Conservation (phyloP, 2,888 invertebrate species). For the Trichopoda pennipes region DNA sequence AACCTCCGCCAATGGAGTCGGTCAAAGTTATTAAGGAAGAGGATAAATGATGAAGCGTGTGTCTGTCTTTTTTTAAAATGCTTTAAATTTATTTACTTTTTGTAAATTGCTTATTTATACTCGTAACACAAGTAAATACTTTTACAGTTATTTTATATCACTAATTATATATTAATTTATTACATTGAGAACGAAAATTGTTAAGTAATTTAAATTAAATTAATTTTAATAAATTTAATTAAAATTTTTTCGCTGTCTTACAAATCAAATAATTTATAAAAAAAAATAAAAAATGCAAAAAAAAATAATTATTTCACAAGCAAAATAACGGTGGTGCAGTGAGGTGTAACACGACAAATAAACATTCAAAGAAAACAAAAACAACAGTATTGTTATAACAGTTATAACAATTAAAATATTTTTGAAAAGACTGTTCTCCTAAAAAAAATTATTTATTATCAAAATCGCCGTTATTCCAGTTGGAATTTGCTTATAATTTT, state of each 20-base stretch:
- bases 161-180: constrained; percentile 33
- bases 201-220: constrained; percentile 28
- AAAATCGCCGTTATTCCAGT: too few relatives aligned
- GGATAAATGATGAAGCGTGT: constrained; percentile 3
- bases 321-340: constrained; percentile 30
- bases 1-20: constrained; percentile 46
- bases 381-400: neutral
- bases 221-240: constrained; percentile 52
- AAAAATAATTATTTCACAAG: neutral
- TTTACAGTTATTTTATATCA: constrained; percentile 13
- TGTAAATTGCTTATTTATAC: neutral
- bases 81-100: constrained; percentile 38
- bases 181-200: constrained; percentile 48
- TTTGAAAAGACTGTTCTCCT: too few relatives aligned
- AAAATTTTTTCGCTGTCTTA: constrained; percentile 49
- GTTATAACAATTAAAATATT: too few relatives aligned
- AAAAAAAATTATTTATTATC: too few relatives aligned
- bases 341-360: constrained; percentile 8
- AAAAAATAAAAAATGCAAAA: neutral
- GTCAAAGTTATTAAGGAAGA: constrained; percentile 61
- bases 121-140: constrained; percentile 12
- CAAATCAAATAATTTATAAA: constrained; percentile 5
- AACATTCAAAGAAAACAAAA: constrained; percentile 24
- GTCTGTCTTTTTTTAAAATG: neutral
- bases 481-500: too few relatives aligned